Percentiles rank a stretch among this genome's conserved stretches.
These are phyloP conservation scores for Cistogaster globosa DNA, from an alignment of 2,888 invertebrate genomes.

Conservation along the genomic window DNA sequence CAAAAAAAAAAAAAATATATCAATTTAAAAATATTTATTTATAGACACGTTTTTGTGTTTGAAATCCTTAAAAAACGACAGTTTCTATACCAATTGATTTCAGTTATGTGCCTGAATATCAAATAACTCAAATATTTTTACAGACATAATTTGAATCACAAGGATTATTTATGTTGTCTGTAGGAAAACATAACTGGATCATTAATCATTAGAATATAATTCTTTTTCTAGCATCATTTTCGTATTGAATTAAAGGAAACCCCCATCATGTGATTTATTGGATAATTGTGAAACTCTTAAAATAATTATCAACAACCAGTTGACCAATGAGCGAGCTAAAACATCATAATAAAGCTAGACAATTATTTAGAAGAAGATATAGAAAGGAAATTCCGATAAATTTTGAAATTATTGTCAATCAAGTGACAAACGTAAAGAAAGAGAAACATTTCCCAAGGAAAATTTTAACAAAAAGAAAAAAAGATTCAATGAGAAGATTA, in stretches of 20 bases:
- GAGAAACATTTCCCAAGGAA: constrained; percentile 24
- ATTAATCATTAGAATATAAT: constrained; percentile 1
- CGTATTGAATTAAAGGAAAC: neutral
- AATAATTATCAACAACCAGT: constrained; percentile 52
- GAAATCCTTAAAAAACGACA: too few relatives aligned
- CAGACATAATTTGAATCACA: too few relatives aligned
- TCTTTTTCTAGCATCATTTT: constrained; percentile 29
- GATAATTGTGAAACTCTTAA: constrained; percentile 58
- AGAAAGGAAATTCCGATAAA: constrained; percentile 29
- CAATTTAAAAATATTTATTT: too few relatives aligned
- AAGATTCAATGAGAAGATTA: constrained; percentile 27
- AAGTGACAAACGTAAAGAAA: constrained; percentile 12
- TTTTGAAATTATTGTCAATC: constrained; percentile 51
- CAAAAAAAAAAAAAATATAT: too few relatives aligned
- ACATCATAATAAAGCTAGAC: neutral
- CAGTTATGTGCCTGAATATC: too few relatives aligned
- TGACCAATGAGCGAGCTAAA: constrained; percentile 31
- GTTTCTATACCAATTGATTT: too few relatives aligned
- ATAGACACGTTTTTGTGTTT: too few relatives aligned
- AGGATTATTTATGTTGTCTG: too few relatives aligned
- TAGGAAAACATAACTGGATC: too few relatives aligned
- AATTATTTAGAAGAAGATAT: neutral
- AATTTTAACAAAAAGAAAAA: neutral
- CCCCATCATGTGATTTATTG: constrained; percentile 45
- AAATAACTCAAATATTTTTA: too few relatives aligned